These are phyloP conservation scores for Nomada lathburiana DNA, from an alignment of 2,888 invertebrate genomes.

Conservation along the genomic window DNA sequence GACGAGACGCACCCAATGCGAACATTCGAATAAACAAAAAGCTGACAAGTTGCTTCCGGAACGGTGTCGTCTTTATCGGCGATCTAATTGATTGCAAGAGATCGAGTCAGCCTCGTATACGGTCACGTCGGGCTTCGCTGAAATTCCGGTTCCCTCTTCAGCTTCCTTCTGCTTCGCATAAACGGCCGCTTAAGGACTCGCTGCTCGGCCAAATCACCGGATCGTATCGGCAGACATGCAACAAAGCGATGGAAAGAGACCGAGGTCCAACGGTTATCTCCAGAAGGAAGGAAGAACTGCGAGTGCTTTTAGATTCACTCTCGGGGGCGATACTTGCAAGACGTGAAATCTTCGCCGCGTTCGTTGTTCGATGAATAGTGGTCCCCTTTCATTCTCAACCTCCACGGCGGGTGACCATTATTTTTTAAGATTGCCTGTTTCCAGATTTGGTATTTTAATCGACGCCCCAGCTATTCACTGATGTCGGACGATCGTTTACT, in stretches of 20 bases:
- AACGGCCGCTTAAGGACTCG: slow-evolving; percentile 55
- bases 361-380: background rate
- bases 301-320: slow-evolving; percentile 47
- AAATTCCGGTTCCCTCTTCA: slow-evolving; percentile 58
- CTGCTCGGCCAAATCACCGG: slow-evolving; percentile 54
- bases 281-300: slow-evolving; percentile 44
- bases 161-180: slow-evolving; percentile 47
- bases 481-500: too few relatives aligned
- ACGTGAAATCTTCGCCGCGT: background rate
- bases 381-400: background rate
- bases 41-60: slow-evolving; percentile 60
- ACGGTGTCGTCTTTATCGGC: slow-evolving; percentile 56
- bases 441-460: too few relatives aligned
- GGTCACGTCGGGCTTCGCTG: slow-evolving; percentile 44
- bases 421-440: too few relatives aligned
- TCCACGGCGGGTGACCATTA: too few relatives aligned
- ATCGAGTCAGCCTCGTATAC: slow-evolving; percentile 52
- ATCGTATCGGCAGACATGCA: slow-evolving; percentile 59
- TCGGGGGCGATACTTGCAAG: background rate
- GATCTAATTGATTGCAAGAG: slow-evolving; percentile 59
- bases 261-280: slow-evolving; percentile 55
- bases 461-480: too few relatives aligned
- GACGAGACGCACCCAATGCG: background rate
- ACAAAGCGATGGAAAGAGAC: slow-evolving; percentile 51
- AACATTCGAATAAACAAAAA: slow-evolving; percentile 43